Conservation (phyloP, 2,888 invertebrate genomes). For the Sialis fuliginosa region DNA sequence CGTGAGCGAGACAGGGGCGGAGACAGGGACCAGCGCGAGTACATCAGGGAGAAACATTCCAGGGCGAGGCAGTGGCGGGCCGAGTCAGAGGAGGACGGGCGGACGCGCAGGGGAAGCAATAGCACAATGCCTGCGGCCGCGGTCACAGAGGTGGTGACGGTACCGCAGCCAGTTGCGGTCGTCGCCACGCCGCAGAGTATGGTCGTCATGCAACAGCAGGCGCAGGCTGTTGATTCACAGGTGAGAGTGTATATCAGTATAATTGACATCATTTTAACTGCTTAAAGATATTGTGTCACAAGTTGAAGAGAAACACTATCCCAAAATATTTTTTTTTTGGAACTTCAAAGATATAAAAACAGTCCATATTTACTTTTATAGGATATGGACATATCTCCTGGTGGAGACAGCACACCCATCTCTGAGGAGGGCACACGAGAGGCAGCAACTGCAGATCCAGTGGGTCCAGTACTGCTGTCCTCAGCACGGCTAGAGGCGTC, state of each 20-base stretch:
- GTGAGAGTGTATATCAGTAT: conserved; percentile 16
- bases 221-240: conserved; percentile 5
- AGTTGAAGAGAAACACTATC: too few species aligned
- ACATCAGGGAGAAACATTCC: conserved; percentile 46
- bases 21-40: too few species aligned
- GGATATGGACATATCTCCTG: conserved; percentile 91
- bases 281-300: too few species aligned
- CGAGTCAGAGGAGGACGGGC: conserved; percentile 6
- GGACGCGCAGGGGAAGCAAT: conserved; percentile 62
- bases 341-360: too few species aligned
- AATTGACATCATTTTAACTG: too few species aligned
- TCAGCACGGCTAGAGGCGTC: conserved; percentile 42
- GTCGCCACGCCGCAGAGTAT: conserved; percentile 9
- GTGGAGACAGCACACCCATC: conserved; percentile 68
- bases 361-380: conserved; percentile 27
- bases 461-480: conserved; percentile 37
- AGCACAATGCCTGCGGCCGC: conserved; percentile 75
- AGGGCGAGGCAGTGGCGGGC: conserved; percentile 36
- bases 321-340: too few species aligned
- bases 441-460: conserved; percentile 20
- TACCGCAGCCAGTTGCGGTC: conserved; percentile 23
- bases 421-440: conserved; percentile 66
- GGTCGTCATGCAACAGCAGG: too few species aligned
- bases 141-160: conserved; percentile 66
- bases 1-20: neutral